Conservation (phyloP, 2,797 vertebrate genomes). For the Dromococcyx pavoninus region DNA sequence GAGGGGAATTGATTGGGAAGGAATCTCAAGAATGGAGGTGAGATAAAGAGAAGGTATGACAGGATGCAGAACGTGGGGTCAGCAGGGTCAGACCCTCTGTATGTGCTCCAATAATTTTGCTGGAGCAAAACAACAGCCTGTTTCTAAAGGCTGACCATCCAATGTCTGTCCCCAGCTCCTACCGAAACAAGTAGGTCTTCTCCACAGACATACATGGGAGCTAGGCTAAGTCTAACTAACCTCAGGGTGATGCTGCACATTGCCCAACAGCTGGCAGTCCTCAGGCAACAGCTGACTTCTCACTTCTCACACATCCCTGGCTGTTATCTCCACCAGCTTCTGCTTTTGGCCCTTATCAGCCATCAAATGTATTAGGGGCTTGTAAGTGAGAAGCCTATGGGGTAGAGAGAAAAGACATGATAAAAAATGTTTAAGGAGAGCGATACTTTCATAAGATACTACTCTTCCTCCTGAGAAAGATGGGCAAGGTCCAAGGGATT, state of each 20-base stretch:
- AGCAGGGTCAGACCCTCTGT: not conserved
- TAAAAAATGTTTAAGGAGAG: slow-evolving; percentile 24
- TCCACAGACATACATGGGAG: not conserved
- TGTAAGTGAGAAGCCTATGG: not conserved
- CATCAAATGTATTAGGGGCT: not conserved
- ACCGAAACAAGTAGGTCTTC: not conserved
- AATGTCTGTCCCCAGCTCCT: not conserved
- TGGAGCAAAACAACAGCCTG: not conserved
- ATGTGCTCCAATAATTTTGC: not conserved
- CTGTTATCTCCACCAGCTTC: slow-evolving; percentile 57
- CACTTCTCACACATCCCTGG: not conserved
- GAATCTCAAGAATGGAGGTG: slow-evolving; percentile 54
- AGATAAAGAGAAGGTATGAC: slow-evolving; percentile 44
- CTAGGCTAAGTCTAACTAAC: slow-evolving; percentile 12
- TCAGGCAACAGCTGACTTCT: slow-evolving; percentile 50
- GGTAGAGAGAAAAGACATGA: not conserved
- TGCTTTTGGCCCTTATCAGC: slow-evolving; percentile 53
- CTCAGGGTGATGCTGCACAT: not conserved
- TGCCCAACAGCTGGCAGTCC: slow-evolving; percentile 30
- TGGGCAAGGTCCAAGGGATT: not conserved
- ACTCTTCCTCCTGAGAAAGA: not conserved
- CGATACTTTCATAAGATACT: not conserved
- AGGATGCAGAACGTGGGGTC: not conserved
- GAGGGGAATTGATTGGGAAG: not conserved
- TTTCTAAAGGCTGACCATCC: not conserved